Evolutionary conservation across 2,797 vertebrate genomes (phyloP).

Genomic region (Pipistrellus pygmaeus): DNA sequence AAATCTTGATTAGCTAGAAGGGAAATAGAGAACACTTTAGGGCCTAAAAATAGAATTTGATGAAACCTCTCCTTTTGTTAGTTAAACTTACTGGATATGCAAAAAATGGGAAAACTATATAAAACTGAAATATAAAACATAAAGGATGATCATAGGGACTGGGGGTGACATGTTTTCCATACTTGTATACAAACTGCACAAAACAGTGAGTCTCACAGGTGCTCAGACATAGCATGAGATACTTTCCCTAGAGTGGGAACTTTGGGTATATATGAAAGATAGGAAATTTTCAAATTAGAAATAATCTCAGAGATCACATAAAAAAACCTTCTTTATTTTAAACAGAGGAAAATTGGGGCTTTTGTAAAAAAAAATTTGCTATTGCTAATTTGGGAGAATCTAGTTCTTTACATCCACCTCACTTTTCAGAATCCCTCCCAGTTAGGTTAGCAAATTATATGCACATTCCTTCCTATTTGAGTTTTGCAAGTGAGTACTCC

Average conservation of each 20-base stretch:
- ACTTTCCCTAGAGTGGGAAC: neutral
- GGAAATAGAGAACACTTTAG: neutral
- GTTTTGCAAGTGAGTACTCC: conserved; percentile 69
- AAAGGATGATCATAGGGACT: neutral
- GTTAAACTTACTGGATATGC: neutral
- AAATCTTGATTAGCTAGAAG: conserved; percentile 11
- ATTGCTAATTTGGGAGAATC: neutral
- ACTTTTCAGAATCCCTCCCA: conserved; percentile 47
- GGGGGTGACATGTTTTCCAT: neutral
- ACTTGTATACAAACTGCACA: conserved; percentile 18
- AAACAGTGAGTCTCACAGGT: neutral
- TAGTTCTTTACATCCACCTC: conserved; percentile 8
- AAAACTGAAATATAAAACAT: neutral
- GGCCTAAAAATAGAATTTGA: conserved; percentile 53
- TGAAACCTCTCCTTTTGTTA: conserved; percentile 21
- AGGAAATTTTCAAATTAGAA: conserved; percentile 2
- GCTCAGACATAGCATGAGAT: neutral
- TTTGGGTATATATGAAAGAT: neutral
- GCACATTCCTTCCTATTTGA: conserved; percentile 43
- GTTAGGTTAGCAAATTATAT: conserved; percentile 67
- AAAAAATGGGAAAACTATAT: conserved; percentile 35
- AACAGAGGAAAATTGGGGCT: neutral
- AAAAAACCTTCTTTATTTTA: neutral
- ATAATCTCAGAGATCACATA: conserved; percentile 17
- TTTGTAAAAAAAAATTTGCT: neutral